Evolutionary conservation across 2,113 vertebrate genomes (phyloP), one percentile per base, ranked within the genome.

Genomic region (Bubalus kerabau): DNA sequence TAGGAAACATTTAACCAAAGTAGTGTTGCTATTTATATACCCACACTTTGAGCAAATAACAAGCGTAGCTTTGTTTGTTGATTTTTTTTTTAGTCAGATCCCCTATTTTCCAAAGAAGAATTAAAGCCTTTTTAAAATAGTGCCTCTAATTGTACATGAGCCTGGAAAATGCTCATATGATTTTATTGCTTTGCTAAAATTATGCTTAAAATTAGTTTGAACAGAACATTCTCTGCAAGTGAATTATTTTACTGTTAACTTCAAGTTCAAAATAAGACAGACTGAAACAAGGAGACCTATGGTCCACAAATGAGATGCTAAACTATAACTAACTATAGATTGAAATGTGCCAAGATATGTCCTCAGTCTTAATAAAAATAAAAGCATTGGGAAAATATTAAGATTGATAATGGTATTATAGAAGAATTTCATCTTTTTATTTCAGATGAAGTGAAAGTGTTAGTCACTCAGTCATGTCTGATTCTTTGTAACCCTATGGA

Each of bases 151-250:
- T 97, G 74, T 90, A 87, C 56, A 78, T 93, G 40, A 93, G 80
- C 19, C 21, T 87, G 54, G n/a, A 87, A 94, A 83, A 95, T 59
- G 30, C 43, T 93, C 32, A 2, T 57, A 83, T 48, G 15, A 96
- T 89, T 94, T 94, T 96, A 97, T 64, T 94, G 87, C 54, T 94
- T 97, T 94, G 48, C 24, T 71, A 94, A 93, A 90, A 92, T 94
- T 94, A 88, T 85, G 7, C 28, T 96, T 91, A 59, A n/a, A 86
- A 86, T 94, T 80, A 94, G 11, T 83, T 93, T 59, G 71, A 90
- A 95, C n/a, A 95, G 26, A 67, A 80, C 30, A 59, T 96, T 96
- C 91, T 78, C 36, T 91, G 24, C 23, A 85, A 94, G 30, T 82
- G 60, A 87, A 95, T 89, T 78, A 8, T 96, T 23, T 91, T 84